Base-by-base conservation (phyloP, 1,140 invertebrate species). In the Drosophila trapezifrons region DNA sequence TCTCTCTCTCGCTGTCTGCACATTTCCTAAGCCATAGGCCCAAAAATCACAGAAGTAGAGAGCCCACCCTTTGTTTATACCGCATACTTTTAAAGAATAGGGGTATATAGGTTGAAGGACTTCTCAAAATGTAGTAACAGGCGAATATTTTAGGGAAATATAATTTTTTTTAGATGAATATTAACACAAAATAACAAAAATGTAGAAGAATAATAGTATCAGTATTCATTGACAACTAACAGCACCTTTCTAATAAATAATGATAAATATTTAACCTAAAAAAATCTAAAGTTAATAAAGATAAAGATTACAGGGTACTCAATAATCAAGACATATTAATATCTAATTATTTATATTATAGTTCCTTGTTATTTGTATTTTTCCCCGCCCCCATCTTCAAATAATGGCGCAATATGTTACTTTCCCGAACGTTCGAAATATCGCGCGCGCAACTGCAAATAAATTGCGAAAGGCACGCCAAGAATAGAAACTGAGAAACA, bases 401-500 rank as follows among this genome's bases (percentile, higher is more conserved):
- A 18, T 45, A 27, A 45, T 65, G 46, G 60, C 56, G 51, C 62
- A 74, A 63, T 77, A 52, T 35, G 17, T 52, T 35, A 74, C 40
- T 45, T 74, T 80, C 17, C 20, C 35, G 37, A 77, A 74, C 22
- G 59, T 69, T 79, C 47, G n/a, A 27, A 69, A 66, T 54, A 63
- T 49, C 13, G 32, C 55, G 70, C 37, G 76, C 81, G 47, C 83
- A 86, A 86, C 78, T 83, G 79, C 64, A 87, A 87, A 79, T 79
- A 79, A 69, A 80, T 86, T 86, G 83, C 64, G 83, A 78, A 83
- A 87, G 83, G 83, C 83, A 69, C 63, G 51, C 51, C 47, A 42
- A 43, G 54, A 80, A 80, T 76, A 80, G 32, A 76, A 42, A 32
- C 13, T 29, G 10, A n/a, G n/a, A n/a, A n/a, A 52, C 37, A 73